Conservation (phyloP, 2,113 vertebrate species). For the Daphoenositta chrysoptera region DNA sequence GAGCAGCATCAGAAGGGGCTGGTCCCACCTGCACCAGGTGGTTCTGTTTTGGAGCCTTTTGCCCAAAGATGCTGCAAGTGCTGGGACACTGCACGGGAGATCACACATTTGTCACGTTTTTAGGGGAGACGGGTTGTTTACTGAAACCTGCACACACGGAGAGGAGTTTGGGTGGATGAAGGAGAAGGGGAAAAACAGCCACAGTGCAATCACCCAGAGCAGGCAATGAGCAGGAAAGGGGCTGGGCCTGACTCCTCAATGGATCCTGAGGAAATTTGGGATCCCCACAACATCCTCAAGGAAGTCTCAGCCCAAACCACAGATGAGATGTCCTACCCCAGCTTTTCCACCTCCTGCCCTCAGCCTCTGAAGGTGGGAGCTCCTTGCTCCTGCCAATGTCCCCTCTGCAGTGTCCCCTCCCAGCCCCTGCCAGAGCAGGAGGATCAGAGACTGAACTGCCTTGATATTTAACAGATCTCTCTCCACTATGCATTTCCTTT, state of each 20-base stretch:
- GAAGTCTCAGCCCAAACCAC: neutral
- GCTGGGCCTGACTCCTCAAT: neutral
- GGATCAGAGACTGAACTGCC: neutral
- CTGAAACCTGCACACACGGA: rapidly evolving
- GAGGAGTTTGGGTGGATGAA: neutral
- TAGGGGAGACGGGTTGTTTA: neutral
- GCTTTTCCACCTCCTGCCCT: neutral
- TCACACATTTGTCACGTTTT: neutral
- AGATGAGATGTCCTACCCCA: neutral
- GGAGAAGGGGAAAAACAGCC: neutral
- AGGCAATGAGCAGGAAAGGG: neutral
- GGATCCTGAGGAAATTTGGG: neutral
- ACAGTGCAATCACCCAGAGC: neutral
- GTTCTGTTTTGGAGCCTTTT: neutral
- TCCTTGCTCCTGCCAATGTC: neutral
- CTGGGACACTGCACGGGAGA: neutral
- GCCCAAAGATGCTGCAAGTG: neutral
- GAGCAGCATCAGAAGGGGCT: neutral
- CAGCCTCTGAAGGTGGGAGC: neutral
- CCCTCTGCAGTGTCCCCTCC: neutral
- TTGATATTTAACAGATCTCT: neutral
- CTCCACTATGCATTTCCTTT: neutral
- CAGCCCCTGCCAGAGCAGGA: neutral
- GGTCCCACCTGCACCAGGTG: neutral
- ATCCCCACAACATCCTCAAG: neutral